phyloP scores from a whole-genome alignment of 2,797 vertebrate species.

The Orientallactaga sibirica region DNA sequence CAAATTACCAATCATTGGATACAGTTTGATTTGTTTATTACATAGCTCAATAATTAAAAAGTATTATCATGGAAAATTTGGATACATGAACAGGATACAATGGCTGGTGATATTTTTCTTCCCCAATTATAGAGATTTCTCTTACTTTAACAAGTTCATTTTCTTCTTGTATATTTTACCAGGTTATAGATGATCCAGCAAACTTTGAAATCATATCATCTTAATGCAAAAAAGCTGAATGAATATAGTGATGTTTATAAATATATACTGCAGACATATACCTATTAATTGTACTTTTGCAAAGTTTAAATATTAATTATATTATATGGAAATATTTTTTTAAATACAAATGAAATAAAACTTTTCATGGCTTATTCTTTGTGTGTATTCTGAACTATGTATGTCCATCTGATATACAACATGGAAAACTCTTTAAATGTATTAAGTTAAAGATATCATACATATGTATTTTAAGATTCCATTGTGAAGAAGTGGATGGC shows the following conservation, averaged over 20 bases:
- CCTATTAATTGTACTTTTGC: too few relatives aligned
- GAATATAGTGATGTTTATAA: neutral
- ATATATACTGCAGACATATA: neutral
- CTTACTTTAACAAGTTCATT: constrained; percentile 24
- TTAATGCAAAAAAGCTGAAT: neutral
- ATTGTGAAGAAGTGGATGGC: neutral
- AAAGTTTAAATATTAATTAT: neutral
- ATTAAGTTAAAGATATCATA: neutral
- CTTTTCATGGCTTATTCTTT: neutral
- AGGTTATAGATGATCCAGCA: neutral
- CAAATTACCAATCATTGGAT: neutral
- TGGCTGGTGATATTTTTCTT: neutral
- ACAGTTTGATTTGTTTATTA: constrained; percentile 6
- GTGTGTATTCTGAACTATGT: neutral
- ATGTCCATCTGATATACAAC: neutral
- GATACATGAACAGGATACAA: neutral
- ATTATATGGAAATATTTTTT: neutral
- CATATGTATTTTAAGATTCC: neutral
- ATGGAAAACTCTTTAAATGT: neutral
- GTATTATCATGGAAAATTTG: neutral
- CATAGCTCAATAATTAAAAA: constrained; percentile 30
- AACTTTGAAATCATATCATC: constrained; percentile 43
- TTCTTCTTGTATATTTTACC: neutral
- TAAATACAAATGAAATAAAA: neutral
- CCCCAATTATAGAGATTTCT: neutral